Evolutionary conservation across 2,888 invertebrate genomes (phyloP).

Genomic region (Mystacides longicornis): DNA sequence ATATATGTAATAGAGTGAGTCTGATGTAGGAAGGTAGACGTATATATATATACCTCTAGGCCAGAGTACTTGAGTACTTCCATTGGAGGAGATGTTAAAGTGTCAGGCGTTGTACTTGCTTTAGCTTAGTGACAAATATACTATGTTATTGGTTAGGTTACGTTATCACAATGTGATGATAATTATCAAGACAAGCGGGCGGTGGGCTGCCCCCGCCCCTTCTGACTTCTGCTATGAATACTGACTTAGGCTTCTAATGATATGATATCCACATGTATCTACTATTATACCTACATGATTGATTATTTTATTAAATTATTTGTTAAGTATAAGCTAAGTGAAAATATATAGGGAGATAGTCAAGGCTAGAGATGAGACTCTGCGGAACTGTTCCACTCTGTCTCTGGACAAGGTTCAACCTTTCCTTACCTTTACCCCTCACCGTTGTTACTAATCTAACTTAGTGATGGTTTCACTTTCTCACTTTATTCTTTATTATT

Average conservation of each 20-base stretch:
- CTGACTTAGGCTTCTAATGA: constrained; percentile 25
- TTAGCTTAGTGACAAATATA: neutral
- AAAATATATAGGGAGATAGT: constrained; percentile 1
- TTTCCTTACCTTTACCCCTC: too few relatives aligned
- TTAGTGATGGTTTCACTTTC: too few relatives aligned
- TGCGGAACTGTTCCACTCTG: too few relatives aligned
- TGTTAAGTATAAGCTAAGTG: neutral
- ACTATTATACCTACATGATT: neutral
- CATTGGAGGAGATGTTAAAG: neutral
- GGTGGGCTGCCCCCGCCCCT: constrained; percentile 10
- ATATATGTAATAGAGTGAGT: neutral
- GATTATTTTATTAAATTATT: neutral
- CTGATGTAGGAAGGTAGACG: too few relatives aligned
- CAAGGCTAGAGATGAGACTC: neutral
- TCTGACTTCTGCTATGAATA: constrained; percentile 26
- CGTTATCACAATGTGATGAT: constrained; percentile 4
- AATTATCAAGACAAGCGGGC: neutral
- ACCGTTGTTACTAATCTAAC: too few relatives aligned
- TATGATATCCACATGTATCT: constrained; percentile 7
- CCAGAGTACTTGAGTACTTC: too few relatives aligned
- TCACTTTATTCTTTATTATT: too few relatives aligned
- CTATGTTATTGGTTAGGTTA: neutral
- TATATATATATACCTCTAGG: too few relatives aligned
- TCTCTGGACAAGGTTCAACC: too few relatives aligned
- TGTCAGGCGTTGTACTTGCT: neutral